phyloP scores from a whole-genome alignment of 2,113 vertebrate genomes.

The Rostratula benghalensis region DNA sequence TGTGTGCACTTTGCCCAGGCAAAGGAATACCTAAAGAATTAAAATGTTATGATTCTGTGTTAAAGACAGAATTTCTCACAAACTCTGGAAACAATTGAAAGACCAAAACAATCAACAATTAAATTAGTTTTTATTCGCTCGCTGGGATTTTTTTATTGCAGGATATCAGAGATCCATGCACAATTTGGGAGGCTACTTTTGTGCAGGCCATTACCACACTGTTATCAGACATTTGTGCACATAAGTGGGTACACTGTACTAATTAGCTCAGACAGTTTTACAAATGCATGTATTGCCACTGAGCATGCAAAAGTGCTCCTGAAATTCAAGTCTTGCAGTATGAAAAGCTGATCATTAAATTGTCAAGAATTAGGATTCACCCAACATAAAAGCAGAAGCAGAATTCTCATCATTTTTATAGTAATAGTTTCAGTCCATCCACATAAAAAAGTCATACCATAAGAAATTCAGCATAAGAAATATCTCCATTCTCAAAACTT shows the following conservation, averaged over 20 bases:
- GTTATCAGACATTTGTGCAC: background rate
- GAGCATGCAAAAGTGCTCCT: background rate
- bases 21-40: background rate
- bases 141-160: background rate
- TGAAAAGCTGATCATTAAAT: constrained; percentile 20
- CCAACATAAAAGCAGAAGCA: constrained; percentile 29
- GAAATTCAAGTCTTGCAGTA: background rate
- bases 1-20: background rate
- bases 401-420: background rate
- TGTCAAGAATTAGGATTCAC: background rate
- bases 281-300: background rate
- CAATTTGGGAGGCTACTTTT: background rate
- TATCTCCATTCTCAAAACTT: constrained; percentile 31
- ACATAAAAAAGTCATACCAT: background rate
- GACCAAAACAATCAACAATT: background rate
- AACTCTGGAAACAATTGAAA: background rate
- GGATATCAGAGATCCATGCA: background rate
- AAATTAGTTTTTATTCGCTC: background rate
- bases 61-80: background rate
- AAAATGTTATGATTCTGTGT: background rate
- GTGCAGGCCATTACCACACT: background rate
- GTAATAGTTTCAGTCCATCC: background rate
- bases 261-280: constrained; percentile 6
- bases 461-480: constrained; percentile 35
- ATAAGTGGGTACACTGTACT: background rate